Evolutionary conservation across 2,113 vertebrate species (phyloP).

Genomic region (Puma concolor): DNA sequence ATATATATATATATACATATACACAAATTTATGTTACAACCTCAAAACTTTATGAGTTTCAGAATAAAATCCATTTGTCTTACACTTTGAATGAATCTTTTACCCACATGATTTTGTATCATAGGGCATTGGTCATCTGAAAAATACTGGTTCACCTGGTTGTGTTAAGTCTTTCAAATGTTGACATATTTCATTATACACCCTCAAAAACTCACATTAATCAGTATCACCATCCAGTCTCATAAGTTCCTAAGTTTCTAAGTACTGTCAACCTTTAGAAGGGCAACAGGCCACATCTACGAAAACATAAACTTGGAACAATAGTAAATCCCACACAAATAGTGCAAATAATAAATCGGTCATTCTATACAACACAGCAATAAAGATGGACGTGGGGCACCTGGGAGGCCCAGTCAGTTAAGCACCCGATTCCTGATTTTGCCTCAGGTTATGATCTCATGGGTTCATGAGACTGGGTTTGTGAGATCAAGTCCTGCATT

Average conservation of each 20-base stretch:
- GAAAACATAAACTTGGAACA: background rate
- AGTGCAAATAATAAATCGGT: background rate
- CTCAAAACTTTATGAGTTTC: background rate
- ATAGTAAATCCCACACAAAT: background rate
- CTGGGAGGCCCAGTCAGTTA: too few species aligned
- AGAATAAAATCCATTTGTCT: background rate
- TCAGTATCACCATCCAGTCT: background rate
- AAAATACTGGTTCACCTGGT: background rate
- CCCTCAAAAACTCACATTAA: background rate
- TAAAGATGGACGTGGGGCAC: background rate
- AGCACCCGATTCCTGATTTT: too few species aligned
- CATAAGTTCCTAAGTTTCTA: background rate
- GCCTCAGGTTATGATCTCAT: too few species aligned
- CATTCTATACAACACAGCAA: background rate
- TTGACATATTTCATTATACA: background rate
- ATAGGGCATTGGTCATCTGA: background rate
- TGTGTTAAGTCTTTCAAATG: background rate
- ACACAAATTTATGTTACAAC: background rate
- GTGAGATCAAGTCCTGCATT: too few species aligned
- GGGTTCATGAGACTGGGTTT: too few species aligned
- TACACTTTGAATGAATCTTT: background rate
- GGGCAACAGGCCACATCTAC: background rate
- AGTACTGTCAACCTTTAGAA: background rate
- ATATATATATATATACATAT: background rate
- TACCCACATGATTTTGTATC: background rate